Conservation (phyloP, 2,888 invertebrate genomes). For the Cosmia pyralina region DNA sequence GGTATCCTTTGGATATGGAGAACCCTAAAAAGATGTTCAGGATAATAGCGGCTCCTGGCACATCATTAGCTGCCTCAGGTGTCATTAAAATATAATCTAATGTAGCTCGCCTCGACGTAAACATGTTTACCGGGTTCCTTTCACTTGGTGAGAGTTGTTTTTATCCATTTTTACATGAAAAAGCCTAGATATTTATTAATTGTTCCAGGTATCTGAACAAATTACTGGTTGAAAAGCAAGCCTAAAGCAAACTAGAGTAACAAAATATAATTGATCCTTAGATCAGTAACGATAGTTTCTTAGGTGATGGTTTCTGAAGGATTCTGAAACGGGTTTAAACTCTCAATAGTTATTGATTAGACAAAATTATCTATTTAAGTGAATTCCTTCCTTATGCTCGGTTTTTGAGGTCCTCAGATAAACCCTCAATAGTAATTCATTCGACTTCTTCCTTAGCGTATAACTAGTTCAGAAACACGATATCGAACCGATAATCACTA, state of each 20-base stretch:
- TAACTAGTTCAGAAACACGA: too few species aligned
- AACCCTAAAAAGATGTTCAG: slow-evolving; percentile 9
- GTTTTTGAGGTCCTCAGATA: too few species aligned
- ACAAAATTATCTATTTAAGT: too few species aligned
- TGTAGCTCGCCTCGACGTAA: slow-evolving; percentile 66
- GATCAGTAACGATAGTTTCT: neutral
- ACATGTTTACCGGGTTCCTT: slow-evolving; percentile 68
- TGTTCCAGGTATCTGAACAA: neutral
- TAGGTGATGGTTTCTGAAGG: too few species aligned
- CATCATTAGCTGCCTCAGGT: slow-evolving; percentile 45
- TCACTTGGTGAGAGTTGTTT: neutral
- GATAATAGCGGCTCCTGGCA: slow-evolving; percentile 7
- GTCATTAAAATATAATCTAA: slow-evolving; percentile 63
- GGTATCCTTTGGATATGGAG: neutral
- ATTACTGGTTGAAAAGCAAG: neutral
- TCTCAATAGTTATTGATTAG: too few species aligned
- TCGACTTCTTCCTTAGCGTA: too few species aligned
- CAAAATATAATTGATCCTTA: neutral
- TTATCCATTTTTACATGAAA: neutral
- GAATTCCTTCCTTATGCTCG: too few species aligned
- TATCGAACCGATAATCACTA: too few species aligned
- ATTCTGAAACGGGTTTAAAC: too few species aligned
- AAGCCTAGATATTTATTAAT: slow-evolving; percentile 8
- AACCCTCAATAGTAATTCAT: too few species aligned
- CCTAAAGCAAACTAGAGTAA: too few species aligned